Base-by-base conservation (phyloP, 2,113 vertebrate species). In the Strix uralensis region DNA sequence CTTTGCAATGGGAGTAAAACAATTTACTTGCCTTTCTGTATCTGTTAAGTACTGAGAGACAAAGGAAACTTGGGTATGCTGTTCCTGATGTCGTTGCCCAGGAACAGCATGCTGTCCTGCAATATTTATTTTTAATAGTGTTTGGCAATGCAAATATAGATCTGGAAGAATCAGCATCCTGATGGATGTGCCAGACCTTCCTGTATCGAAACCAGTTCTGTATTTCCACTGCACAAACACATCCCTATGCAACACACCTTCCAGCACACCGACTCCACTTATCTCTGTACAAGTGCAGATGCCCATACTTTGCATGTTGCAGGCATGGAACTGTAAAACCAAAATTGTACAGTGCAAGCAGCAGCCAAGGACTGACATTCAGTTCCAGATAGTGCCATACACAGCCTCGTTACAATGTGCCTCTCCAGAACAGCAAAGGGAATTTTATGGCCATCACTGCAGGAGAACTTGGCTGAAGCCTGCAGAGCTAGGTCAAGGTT, bases 391-490 rank as follows among this genome's bases (percentile, higher is more conserved):
- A 66, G 11, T 23, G 18, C 18, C 7, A 5, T 61, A 42, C 58
- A 79, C 0, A 3, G 44, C 29, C 42, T 81, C 9, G 2, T 74
- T 49, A 66, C 18, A 61, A 7, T 3, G 1, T 4, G 7, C 15
- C 20, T 42, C 63, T 88, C 29, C 42, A 44, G 38, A 49, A n/a
- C 36, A 96, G 75, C 49, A 73, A 69, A 46, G 47, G 27, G 79
- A 91, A 62, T 66, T 73, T 44, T 65, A 81, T 4, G 19, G 59
- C 25, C 58, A 38, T 36, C 17, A 25, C 58, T 74, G 51, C 20
- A 58, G 29, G 30, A 90, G 11, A 73, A 17, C 36, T 47, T 47
- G 38, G 66, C 32, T 81, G 73, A 70, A 88, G 38, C 51, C 69
- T 78, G 61, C 47, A 69, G 62, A 95, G 18, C 36, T 40, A 74